A percentile compares a stretch with the other conserved stretches of the same genome.
These are phyloP conservation scores for Montipora efflorescens DNA, from an alignment of 64 coral and sea anemone species.

Conservation along the genomic window DNA sequence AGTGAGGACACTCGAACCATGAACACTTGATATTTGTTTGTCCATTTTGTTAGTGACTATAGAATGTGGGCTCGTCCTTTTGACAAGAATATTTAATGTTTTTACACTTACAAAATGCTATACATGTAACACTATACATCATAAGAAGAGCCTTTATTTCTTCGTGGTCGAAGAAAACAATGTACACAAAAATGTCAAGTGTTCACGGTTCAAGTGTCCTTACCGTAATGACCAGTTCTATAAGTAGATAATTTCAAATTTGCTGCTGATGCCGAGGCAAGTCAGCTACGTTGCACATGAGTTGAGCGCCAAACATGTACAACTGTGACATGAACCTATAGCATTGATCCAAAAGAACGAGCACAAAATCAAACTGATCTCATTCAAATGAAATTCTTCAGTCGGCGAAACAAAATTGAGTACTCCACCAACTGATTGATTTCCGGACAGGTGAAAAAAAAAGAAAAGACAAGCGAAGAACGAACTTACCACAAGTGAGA, in stretches of 20 bases:
- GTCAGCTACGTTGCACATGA: constrained; percentile 82
- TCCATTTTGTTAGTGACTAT: too few species aligned
- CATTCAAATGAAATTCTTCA: neutral
- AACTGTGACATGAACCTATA: constrained; percentile 95
- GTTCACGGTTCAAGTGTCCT: too few species aligned
- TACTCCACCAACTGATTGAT: neutral
- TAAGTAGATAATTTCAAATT: constrained; percentile 27
- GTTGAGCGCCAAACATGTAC: constrained; percentile 62
- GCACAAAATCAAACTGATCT: neutral
- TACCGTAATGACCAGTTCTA: neutral
- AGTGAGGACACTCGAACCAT: too few species aligned
- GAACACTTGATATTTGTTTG: too few species aligned
- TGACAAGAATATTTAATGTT: too few species aligned
- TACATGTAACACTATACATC: too few species aligned
- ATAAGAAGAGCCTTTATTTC: too few species aligned
- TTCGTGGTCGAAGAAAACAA: too few species aligned
- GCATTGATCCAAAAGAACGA: neutral
- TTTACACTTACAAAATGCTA: too few species aligned
- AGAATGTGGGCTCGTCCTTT: too few species aligned
- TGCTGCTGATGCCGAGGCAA: constrained; percentile 66
- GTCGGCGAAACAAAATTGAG: neutral
- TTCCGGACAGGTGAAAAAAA: neutral
- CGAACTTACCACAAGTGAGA: constrained; percentile 22
- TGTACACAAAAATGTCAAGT: too few species aligned
- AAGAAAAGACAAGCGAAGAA: too few species aligned